Percentiles rank a stretch among this genome's conserved stretches.
These are phyloP conservation scores for Tamandua tetradactyla DNA, from an alignment of 2,797 vertebrate genomes.

Conservation along the genomic window DNA sequence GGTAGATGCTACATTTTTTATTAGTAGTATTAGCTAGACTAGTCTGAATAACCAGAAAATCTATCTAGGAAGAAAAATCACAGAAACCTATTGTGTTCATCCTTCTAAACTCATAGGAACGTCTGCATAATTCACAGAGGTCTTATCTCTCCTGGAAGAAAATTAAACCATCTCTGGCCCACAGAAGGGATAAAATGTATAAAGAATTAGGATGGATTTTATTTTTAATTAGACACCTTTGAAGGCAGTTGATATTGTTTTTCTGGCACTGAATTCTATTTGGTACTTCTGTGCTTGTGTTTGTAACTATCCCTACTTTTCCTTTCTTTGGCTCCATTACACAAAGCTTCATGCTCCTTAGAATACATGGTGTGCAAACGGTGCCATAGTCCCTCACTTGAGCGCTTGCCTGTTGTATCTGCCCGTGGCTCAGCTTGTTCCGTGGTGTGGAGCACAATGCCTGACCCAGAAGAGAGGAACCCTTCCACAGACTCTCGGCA, in stretches of 20 bases:
- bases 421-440: not conserved
- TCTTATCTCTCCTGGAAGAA: not conserved
- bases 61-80: not conserved
- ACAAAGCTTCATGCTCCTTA: not conserved
- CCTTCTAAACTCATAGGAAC: slow-evolving; percentile 18
- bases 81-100: not conserved
- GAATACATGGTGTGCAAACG: not conserved
- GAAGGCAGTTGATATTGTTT: not conserved
- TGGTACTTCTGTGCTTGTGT: not conserved
- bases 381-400: not conserved
- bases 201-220: not conserved
- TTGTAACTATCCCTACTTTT: not conserved
- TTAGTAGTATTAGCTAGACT: not conserved
- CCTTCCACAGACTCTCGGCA: not conserved
- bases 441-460: not conserved
- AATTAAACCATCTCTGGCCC: not conserved
- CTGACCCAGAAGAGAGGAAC: not conserved
- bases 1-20: not conserved
- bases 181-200: not conserved
- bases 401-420: not conserved
- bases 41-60: not conserved
- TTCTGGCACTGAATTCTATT: slow-evolving; percentile 1
- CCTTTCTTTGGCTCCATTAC: not conserved
- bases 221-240: slow-evolving; percentile 26
- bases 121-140: not conserved